Percentiles rank a stretch among this genome's conserved stretches.
Evolutionary conservation across 2,113 vertebrate species (phyloP).

Genomic region (Sterna hirundo): DNA sequence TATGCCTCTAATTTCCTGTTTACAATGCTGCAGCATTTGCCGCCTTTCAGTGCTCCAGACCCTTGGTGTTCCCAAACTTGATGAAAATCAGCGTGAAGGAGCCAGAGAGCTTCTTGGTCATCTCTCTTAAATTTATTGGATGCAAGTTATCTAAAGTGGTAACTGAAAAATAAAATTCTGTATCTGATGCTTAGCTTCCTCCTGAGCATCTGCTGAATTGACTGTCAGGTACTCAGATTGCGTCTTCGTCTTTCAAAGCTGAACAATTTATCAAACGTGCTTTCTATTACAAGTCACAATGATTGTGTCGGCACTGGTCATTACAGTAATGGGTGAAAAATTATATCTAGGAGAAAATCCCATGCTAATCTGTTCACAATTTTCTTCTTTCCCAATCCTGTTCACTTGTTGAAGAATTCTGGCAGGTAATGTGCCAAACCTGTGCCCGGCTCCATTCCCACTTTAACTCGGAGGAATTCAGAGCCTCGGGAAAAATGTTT

Average conservation of each 20-base stretch:
- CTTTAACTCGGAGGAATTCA: background rate
- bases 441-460: background rate
- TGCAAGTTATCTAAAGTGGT: background rate
- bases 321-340: background rate
- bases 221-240: background rate
- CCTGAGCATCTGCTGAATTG: background rate
- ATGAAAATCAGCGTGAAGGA: background rate
- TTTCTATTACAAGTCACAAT: background rate
- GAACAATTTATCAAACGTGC: background rate
- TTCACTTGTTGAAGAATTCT: background rate
- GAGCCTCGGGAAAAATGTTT: background rate
- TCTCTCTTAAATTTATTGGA: background rate
- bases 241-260: background rate
- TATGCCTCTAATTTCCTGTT: background rate
- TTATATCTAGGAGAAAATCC: background rate
- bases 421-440: background rate
- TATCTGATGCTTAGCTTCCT: background rate
- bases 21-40: background rate
- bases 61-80: background rate
- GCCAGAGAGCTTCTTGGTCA: background rate
- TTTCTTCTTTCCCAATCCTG: background rate
- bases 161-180: background rate
- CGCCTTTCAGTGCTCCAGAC: background rate
- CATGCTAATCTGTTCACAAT: background rate
- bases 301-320: background rate